A percentile compares a stretch with the other conserved stretches of the same genome.
Conservation (phyloP, 1,140 invertebrate species). For the Halesus radiatus region DNA sequence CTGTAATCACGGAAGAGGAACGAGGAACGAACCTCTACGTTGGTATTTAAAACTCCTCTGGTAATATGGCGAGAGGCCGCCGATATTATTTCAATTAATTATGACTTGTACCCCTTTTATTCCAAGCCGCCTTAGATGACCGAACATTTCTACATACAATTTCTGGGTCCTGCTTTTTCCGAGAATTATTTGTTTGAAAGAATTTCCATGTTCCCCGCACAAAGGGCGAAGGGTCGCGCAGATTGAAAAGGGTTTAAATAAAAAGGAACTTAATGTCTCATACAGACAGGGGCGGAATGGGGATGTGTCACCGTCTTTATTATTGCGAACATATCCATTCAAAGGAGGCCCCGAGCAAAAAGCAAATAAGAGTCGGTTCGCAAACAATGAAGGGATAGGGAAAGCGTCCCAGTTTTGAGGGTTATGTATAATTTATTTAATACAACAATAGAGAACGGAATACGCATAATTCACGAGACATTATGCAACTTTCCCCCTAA, state of each 20-base stretch:
- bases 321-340: constrained; percentile 15
- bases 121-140: not conserved
- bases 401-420: not conserved
- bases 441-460: not conserved
- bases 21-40: too few species aligned
- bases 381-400: not conserved
- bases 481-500: too few species aligned
- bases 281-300: constrained; percentile 1
- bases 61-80: too few species aligned
- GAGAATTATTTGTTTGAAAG: not conserved
- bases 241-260: constrained; percentile 31
- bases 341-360: constrained; percentile 25
- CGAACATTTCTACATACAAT: not conserved
- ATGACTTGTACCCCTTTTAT: not conserved
- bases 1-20: too few species aligned
- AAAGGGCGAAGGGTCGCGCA: not conserved
- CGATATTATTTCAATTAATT: not conserved
- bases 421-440: not conserved
- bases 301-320: constrained; percentile 22
- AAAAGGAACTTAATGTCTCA: constrained; percentile 26
- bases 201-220: not conserved
- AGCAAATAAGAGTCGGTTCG: not conserved
- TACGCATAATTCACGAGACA: too few species aligned
- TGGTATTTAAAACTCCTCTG: too few species aligned
- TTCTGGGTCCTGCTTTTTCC: not conserved